A percentile compares a stretch with the other conserved stretches of the same genome.
These are phyloP conservation scores for Urechis unicinctus DNA, from an alignment of 2,888 invertebrate species.

Conservation along the genomic window DNA sequence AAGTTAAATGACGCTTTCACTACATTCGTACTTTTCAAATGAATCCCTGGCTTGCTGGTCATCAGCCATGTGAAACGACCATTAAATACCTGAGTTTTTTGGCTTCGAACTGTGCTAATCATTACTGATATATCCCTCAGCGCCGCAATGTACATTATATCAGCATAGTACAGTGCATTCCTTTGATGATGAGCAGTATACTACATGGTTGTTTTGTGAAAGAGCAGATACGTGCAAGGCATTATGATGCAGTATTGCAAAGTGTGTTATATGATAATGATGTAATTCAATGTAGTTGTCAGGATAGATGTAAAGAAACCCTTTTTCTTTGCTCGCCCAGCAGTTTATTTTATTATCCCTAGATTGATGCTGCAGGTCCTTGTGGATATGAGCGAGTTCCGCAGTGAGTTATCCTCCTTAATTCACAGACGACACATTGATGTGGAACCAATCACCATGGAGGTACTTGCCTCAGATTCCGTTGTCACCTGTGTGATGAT, in stretches of 20 bases:
- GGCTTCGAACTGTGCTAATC: too few relatives aligned
- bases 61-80: too few relatives aligned
- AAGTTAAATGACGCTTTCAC: too few relatives aligned
- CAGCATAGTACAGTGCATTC: neutral
- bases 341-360: neutral
- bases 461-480: conserved; percentile 51
- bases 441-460: conserved; percentile 80
- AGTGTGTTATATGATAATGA: too few relatives aligned
- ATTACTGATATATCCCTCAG: neutral
- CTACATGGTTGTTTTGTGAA: neutral
- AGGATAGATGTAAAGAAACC: neutral
- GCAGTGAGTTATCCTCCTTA: conserved; percentile 89
- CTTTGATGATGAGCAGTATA: neutral
- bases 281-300: too few relatives aligned
- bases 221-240: too few relatives aligned
- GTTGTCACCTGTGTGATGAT: neutral
- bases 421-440: conserved; percentile 89
- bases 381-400: conserved; percentile 96
- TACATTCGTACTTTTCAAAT: too few relatives aligned
- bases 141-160: neutral
- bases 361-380: conserved; percentile 51
- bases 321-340: neutral
- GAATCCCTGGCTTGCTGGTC: too few relatives aligned
- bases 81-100: too few relatives aligned
- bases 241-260: too few relatives aligned